These are phyloP conservation scores for Hemibagrus wyckioides DNA, from an alignment of 2,113 vertebrate species.

Conservation along the genomic window DNA sequence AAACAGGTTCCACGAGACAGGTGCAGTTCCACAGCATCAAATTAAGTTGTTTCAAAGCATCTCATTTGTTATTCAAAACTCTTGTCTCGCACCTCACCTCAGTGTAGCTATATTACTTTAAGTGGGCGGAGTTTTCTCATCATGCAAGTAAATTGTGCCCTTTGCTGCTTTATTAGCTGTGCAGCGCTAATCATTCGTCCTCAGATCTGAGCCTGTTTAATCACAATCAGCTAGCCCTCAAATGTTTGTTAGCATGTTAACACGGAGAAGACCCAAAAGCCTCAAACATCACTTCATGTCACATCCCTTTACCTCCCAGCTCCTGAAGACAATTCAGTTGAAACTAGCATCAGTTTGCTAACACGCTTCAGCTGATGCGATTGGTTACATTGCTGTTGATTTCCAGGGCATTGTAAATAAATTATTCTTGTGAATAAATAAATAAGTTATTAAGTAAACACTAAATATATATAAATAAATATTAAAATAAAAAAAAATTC, in stretches of 20 bases:
- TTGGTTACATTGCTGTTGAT: background rate
- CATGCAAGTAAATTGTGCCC: background rate
- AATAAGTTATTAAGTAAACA: background rate
- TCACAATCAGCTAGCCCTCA: background rate
- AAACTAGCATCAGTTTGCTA: background rate
- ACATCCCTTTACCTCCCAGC: background rate
- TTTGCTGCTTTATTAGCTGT: conserved; percentile 7
- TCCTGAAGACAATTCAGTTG: background rate
- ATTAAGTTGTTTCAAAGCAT: background rate
- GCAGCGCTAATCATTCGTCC: background rate
- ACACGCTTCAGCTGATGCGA: background rate
- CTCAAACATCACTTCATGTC: background rate
- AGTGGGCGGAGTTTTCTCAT: background rate
- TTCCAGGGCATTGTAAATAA: background rate
- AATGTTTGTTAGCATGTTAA: background rate
- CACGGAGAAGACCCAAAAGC: background rate
- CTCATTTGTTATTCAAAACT: conserved; percentile 24
- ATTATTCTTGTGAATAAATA: background rate
- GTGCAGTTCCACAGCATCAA: background rate
- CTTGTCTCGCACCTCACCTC: background rate
- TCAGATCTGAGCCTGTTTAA: background rate
- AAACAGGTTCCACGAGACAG: background rate
- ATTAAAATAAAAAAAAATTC: background rate
- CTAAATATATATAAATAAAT: background rate
- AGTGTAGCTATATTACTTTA: conserved; percentile 8